phyloP scores from a whole-genome alignment of 2,797 vertebrate genomes.

The Alosa sapidissima region DNA sequence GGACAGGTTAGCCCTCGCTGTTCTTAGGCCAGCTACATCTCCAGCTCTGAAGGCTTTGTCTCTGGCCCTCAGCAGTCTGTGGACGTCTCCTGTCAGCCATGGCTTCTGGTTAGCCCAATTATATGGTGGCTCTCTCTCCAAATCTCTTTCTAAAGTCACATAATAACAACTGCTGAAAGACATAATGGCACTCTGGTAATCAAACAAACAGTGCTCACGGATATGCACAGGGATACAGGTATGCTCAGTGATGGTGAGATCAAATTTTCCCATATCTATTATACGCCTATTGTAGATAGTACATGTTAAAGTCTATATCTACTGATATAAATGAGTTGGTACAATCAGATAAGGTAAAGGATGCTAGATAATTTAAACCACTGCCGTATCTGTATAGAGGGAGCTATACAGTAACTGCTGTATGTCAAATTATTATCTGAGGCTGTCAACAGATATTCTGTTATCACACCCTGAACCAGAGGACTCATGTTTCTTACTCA shows the following conservation, averaged over 20 bases:
- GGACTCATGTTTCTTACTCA: neutral
- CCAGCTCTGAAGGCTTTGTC: no score
- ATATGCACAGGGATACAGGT: neutral
- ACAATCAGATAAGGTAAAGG: neutral
- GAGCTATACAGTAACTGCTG: neutral
- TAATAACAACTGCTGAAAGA: conserved; percentile 4
- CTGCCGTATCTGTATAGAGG: neutral
- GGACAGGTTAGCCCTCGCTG: no score
- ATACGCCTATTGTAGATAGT: neutral
- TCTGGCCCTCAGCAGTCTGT: no score
- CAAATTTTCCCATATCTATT: neutral
- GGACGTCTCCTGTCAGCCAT: no score
- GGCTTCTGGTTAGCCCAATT: no score
- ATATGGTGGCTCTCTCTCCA: neutral
- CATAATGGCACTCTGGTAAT: neutral
- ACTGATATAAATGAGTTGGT: neutral
- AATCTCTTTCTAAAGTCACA: neutral
- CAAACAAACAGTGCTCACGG: neutral
- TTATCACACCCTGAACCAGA: neutral
- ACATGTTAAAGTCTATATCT: neutral
- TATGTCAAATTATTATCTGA: neutral
- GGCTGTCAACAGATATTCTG: neutral
- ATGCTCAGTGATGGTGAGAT: neutral
- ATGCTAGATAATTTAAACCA: neutral
- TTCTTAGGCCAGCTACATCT: no score